Evolutionary conservation across 2,113 vertebrate genomes (phyloP).

Genomic region (Oncorhynchus mykiss): DNA sequence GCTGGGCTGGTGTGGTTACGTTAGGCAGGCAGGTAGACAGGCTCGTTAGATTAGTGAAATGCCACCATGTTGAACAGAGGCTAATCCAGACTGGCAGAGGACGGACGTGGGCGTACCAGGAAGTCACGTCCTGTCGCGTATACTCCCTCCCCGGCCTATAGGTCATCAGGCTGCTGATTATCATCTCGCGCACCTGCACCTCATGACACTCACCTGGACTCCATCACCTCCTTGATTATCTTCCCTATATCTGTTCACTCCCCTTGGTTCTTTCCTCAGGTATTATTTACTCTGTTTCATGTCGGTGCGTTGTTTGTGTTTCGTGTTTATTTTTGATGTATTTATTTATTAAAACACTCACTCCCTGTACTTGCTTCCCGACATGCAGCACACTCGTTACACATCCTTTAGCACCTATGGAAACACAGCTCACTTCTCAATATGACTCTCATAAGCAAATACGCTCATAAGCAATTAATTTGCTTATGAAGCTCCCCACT

Average conservation of each 20-base stretch:
- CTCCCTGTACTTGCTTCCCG: no score
- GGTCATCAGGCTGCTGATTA: no score
- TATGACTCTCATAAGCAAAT: conserved; percentile 60
- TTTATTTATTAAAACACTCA: no score
- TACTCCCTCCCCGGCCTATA: no score
- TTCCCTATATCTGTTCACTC: no score
- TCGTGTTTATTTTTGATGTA: no score
- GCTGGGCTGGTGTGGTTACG: conserved; percentile 11
- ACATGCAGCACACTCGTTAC: neutral
- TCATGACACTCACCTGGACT: no score
- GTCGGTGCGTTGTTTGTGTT: no score
- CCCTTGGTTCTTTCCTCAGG: no score
- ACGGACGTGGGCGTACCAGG: conserved; percentile 50
- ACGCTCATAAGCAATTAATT: conserved; percentile 57
- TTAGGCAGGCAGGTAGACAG: conserved; percentile 53
- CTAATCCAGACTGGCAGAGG: conserved; percentile 65
- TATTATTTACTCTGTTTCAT: no score
- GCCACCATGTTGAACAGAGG: conserved; percentile 56
- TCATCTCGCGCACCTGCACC: no score
- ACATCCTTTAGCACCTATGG: conserved; percentile 47
- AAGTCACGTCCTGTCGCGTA: conserved; percentile 46
- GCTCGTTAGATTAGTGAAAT: conserved; percentile 62
- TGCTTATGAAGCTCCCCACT: conserved; percentile 14
- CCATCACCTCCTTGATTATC: no score
- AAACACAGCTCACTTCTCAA: conserved; percentile 61